Percentiles rank a stretch among this genome's conserved stretches.
These are phyloP conservation scores for Aramus guarauna DNA, from an alignment of 2,113 vertebrate species.

Conservation along the genomic window DNA sequence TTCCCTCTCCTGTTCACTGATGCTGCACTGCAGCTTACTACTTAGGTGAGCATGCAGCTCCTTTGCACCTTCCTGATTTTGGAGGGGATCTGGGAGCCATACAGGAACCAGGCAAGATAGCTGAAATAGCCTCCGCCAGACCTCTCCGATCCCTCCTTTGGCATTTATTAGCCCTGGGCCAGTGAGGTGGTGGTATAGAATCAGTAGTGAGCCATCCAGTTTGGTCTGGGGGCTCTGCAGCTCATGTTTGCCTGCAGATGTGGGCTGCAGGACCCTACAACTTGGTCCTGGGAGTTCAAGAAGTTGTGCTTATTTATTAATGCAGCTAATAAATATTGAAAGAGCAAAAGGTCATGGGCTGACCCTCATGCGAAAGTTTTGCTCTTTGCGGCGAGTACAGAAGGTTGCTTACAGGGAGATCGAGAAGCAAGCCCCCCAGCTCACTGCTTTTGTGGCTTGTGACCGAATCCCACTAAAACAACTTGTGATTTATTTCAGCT, in stretches of 20 bases:
- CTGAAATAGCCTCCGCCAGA: neutral
- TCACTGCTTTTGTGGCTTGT: constrained; percentile 24
- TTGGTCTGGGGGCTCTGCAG: neutral
- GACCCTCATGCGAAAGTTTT: neutral
- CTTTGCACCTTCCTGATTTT: neutral
- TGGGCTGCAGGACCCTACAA: neutral
- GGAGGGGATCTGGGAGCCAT: neutral
- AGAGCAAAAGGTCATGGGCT: neutral
- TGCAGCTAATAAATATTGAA: neutral
- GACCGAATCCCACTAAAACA: constrained; percentile 27
- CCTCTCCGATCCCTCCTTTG: neutral
- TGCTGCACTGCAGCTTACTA: neutral
- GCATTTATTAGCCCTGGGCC: neutral
- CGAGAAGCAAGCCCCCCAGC: neutral
- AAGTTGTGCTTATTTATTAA: neutral
- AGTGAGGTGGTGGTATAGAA: neutral
- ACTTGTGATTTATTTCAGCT: constrained; percentile 57
- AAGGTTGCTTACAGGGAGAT: neutral
- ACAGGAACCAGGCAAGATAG: neutral
- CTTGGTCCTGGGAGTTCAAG: neutral
- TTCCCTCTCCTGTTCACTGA: neutral
- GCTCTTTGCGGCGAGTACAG: neutral
- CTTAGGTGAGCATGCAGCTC: neutral
- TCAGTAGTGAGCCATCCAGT: neutral
- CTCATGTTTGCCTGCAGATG: neutral